Percentiles rank a stretch among this genome's conserved stretches.
phyloP scores from a whole-genome alignment of 2,888 invertebrate species.

The Osmoderma eremita region DNA sequence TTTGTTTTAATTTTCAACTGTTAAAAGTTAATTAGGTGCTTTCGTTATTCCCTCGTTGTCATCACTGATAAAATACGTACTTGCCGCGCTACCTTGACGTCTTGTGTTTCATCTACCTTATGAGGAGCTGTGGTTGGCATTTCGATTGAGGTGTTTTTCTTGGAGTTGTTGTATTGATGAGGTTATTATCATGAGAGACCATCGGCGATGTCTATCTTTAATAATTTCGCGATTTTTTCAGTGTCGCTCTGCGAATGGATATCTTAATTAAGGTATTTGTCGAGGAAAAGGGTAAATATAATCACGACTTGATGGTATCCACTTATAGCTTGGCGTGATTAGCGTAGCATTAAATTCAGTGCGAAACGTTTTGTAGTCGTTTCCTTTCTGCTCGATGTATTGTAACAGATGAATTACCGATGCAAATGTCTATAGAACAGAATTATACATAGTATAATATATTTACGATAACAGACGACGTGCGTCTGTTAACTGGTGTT shows the following conservation, averaged over 20 bases:
- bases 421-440: no score
- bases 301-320: slow-evolving; percentile 19
- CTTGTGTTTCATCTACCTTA: slow-evolving; percentile 16
- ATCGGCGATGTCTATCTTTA: slow-evolving; percentile 28
- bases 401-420: no score
- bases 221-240: slow-evolving; percentile 33
- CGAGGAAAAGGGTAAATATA: slow-evolving; percentile 31
- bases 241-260: slow-evolving; percentile 28
- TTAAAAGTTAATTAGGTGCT: no score
- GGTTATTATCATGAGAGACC: slow-evolving; percentile 20
- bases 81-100: no score
- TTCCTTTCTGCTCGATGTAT: background rate
- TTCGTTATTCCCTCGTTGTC: no score
- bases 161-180: slow-evolving; percentile 29
- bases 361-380: background rate
- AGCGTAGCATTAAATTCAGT: slow-evolving; percentile 2
- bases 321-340: slow-evolving; percentile 12
- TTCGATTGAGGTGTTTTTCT: slow-evolving; percentile 36
- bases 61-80: no score
- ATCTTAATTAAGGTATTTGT: slow-evolving; percentile 36
- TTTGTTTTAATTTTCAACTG: no score
- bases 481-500: no score
- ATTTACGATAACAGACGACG: no score
- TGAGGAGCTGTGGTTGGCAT: slow-evolving; percentile 22
- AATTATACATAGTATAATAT: no score